Conservation (phyloP, 2,113 vertebrate genomes). For the Lagopus leucura region DNA sequence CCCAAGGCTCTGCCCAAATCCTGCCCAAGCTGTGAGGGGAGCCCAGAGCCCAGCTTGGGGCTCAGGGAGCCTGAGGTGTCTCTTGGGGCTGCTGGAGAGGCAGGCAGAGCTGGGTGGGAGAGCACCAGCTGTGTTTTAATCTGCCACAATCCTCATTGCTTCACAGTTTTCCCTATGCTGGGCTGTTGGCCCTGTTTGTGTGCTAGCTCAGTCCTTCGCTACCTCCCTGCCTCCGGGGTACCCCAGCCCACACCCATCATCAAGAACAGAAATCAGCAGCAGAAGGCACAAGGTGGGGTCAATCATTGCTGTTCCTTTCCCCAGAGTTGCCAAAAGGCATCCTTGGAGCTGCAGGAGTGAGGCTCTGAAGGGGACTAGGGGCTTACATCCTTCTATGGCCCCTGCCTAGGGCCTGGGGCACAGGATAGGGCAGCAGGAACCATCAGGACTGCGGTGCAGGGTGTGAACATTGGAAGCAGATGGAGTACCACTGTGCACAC, state of each 20-base stretch:
- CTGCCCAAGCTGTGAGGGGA: not conserved
- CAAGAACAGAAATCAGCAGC: not conserved
- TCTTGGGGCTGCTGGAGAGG: accelerated
- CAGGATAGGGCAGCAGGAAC: not conserved
- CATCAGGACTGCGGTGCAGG: not conserved
- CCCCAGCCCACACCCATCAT: not conserved
- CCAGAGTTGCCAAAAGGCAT: too few relatives aligned
- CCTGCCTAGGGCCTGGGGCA: not conserved
- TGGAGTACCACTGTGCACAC: accelerated
- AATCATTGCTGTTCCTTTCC: accelerated
- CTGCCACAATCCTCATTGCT: not conserved
- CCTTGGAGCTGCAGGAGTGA: accelerated
- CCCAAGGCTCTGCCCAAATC: accelerated
- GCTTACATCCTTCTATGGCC: not conserved
- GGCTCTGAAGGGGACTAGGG: too few relatives aligned
- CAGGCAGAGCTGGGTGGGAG: not conserved
- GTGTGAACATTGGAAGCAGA: not conserved
- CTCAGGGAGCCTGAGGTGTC: not conserved
- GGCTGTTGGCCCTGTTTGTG: not conserved
- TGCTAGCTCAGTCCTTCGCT: not conserved
- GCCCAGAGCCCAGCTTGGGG: too few relatives aligned
- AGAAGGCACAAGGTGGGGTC: not conserved
- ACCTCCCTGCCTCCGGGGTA: accelerated
- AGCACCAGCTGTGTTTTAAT: not conserved
- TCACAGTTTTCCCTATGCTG: accelerated